Conservation (phyloP, 1,140 invertebrate genomes). For the Thaumatotibia leucotreta region DNA sequence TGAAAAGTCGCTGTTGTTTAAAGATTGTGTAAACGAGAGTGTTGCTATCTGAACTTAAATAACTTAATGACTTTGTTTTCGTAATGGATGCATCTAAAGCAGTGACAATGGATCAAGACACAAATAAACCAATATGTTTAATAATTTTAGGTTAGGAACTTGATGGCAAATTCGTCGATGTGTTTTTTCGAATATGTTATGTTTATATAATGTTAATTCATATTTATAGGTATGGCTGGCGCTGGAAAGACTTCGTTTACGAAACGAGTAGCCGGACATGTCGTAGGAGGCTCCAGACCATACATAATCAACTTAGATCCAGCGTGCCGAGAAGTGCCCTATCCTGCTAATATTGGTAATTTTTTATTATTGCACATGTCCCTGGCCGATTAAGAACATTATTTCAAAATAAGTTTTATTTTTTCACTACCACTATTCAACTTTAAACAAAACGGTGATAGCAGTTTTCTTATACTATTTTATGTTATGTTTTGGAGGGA, state of each 20-base stretch:
- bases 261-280: slow-evolving; percentile 85
- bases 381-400: too few species aligned
- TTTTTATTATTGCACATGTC: not conserved
- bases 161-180: not conserved
- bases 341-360: slow-evolving; percentile 94
- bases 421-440: too few species aligned
- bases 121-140: slow-evolving; percentile 62
- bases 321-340: slow-evolving; percentile 95
- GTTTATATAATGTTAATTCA: not conserved
- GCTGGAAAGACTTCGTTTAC: slow-evolving; percentile 89
- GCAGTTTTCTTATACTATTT: too few species aligned
- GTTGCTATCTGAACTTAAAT: too few species aligned
- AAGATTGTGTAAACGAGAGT: too few species aligned
- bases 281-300: slow-evolving; percentile 81
- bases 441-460: too few species aligned
- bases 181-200: slow-evolving; percentile 16
- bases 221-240: slow-evolving; percentile 73
- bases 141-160: slow-evolving; percentile 68
- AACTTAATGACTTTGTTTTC: not conserved
- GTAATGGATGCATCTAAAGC: slow-evolving; percentile 5
- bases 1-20: too few species aligned
- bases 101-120: slow-evolving; percentile 39
- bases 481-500: too few species aligned
- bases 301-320: slow-evolving; percentile 99
- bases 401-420: too few species aligned